phyloP scores from a whole-genome alignment of 2,888 invertebrate genomes.

The Cheilosia scutellata region DNA sequence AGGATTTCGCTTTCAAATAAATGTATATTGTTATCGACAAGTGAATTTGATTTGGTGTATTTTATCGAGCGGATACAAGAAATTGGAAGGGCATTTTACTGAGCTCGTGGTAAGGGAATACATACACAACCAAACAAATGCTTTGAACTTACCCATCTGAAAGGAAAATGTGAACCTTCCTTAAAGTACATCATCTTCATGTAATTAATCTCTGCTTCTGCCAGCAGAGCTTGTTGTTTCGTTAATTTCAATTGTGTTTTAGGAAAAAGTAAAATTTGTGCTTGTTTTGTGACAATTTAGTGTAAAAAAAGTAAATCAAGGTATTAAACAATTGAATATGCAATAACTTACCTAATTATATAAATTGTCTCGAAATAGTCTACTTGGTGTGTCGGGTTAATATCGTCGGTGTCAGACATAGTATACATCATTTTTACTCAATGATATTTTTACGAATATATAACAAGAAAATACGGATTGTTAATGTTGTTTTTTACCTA shows the following conservation, averaged over 20 bases:
- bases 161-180: constrained; percentile 30
- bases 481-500: not conserved
- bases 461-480: not conserved
- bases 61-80: not conserved
- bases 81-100: not conserved
- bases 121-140: constrained; percentile 26
- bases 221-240: constrained; percentile 52
- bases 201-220: constrained; percentile 25
- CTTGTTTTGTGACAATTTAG: constrained; percentile 19
- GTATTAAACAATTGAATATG: constrained; percentile 17
- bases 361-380: not conserved
- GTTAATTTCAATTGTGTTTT: constrained; percentile 23
- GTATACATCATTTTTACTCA: constrained; percentile 32
- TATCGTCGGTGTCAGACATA: constrained; percentile 24
- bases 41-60: not conserved
- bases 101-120: constrained; percentile 12
- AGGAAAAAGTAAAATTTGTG: constrained; percentile 1
- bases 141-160: constrained; percentile 27
- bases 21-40: not conserved
- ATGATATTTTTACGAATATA: not conserved
- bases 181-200: constrained; percentile 20
- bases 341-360: not conserved
- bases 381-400: constrained; percentile 1
- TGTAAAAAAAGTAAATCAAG: constrained; percentile 30
- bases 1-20: not conserved